Evolutionary conservation across 2,797 vertebrate species (phyloP).

Genomic region (Babyrousa celebensis): DNA sequence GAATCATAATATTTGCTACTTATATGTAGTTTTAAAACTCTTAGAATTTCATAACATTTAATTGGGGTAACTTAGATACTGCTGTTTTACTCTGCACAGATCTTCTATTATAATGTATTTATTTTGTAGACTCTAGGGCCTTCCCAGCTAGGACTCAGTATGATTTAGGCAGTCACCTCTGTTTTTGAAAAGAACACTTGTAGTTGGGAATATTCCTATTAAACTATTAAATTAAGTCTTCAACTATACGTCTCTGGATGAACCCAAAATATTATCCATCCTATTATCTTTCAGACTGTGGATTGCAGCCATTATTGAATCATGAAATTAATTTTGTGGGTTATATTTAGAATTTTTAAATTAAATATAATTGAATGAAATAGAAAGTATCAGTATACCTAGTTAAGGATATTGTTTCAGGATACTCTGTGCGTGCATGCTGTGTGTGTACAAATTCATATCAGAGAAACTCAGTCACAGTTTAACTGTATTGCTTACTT

Average conservation of each 20-base stretch:
- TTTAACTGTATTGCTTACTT: slow-evolving; percentile 52
- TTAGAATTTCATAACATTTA: slow-evolving; percentile 28
- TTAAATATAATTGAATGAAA: slow-evolving; percentile 30
- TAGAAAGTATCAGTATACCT: slow-evolving; percentile 35
- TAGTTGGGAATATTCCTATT: slow-evolving; percentile 54
- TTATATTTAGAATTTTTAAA: slow-evolving; percentile 45
- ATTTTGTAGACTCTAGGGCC: not conserved
- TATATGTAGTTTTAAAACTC: slow-evolving; percentile 13
- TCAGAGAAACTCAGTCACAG: slow-evolving; percentile 5
- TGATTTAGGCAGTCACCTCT: not conserved
- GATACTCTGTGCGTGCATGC: not conserved
- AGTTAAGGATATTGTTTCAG: slow-evolving; percentile 57
- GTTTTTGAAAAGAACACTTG: slow-evolving; percentile 61
- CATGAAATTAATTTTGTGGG: slow-evolving; percentile 51
- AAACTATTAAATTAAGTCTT: slow-evolving; percentile 46
- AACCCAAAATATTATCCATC: not conserved
- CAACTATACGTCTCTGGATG: slow-evolving; percentile 45
- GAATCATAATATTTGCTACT: slow-evolving; percentile 1
- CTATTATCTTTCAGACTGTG: slow-evolving; percentile 61
- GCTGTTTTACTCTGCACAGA: slow-evolving; percentile 35
- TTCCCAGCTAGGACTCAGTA: not conserved
- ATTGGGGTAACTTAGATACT: slow-evolving; percentile 53
- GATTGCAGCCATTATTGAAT: slow-evolving; percentile 42
- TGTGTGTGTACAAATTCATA: not conserved
- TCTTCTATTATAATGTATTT: slow-evolving; percentile 39